A percentile compares a stretch with the other conserved stretches of the same genome.
These are phyloP conservation scores for Podocnemis expansa DNA, from an alignment of 2,113 vertebrate genomes.

Conservation along the genomic window DNA sequence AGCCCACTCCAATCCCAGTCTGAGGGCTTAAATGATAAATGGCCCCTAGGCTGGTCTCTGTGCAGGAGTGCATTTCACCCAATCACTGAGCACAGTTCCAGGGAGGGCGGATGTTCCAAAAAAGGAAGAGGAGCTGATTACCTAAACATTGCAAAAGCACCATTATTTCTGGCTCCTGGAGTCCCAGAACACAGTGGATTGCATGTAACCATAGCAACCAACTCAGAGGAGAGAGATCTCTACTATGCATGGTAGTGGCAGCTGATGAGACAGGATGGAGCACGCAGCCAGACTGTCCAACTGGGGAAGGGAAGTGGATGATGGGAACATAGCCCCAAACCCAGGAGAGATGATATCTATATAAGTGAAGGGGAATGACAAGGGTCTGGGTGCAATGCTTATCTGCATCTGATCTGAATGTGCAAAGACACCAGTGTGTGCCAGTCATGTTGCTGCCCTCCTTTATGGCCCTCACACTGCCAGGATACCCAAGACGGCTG, in stretches of 20 bases:
- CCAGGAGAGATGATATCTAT: not conserved
- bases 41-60: accelerated
- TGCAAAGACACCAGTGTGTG: not conserved
- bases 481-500: not conserved
- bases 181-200: conserved; percentile 60
- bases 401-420: not conserved
- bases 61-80: accelerated
- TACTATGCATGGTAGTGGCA: not conserved
- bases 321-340: accelerated
- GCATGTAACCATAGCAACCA: conserved; percentile 65
- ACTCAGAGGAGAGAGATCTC: conserved; percentile 5
- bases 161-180: conserved; percentile 62
- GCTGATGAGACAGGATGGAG: accelerated
- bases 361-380: accelerated
- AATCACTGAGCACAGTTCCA: not conserved
- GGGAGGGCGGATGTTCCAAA: not conserved
- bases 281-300: not conserved
- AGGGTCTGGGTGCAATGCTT: not conserved
- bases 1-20: accelerated
- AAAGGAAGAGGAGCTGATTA: conserved; percentile 38
- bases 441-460: not conserved
- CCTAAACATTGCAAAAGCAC: conserved; percentile 52
- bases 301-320: not conserved
- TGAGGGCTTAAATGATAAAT: accelerated
- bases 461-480: not conserved